These are phyloP conservation scores for Mactra quadrangularis DNA, from an alignment of 1,140 invertebrate species.

Conservation along the genomic window DNA sequence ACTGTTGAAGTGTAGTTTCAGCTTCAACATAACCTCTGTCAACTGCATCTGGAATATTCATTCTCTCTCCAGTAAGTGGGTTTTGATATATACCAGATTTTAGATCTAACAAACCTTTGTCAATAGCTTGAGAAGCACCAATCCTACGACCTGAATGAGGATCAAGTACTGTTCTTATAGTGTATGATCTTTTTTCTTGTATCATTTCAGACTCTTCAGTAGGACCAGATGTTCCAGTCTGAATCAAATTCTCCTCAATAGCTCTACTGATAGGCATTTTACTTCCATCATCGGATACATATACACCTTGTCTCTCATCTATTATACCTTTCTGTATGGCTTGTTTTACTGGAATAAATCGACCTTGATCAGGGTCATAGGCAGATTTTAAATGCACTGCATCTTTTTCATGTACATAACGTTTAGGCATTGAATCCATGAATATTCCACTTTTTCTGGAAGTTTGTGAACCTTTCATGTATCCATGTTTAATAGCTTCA, in stretches of 20 bases:
- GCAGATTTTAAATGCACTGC: slow-evolving; percentile 76
- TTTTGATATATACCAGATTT: slow-evolving; percentile 78
- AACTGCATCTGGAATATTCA: slow-evolving; percentile 91
- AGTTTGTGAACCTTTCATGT: slow-evolving; percentile 85
- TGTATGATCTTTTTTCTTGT: slow-evolving; percentile 88
- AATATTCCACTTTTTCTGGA: slow-evolving; percentile 61
- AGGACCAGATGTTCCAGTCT: slow-evolving; percentile 78
- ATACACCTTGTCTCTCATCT: slow-evolving; percentile 90
- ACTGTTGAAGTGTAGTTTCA: slow-evolving; percentile 38
- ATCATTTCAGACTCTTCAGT: slow-evolving; percentile 84
- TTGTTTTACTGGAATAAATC: slow-evolving; percentile 88
- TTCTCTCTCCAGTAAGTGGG: slow-evolving; percentile 87
- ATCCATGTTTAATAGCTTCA: slow-evolving; percentile 90
- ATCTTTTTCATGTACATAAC: slow-evolving; percentile 60
- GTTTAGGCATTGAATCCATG: slow-evolving; percentile 46
- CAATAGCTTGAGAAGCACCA: slow-evolving; percentile 89
- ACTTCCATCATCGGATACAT: slow-evolving; percentile 89
- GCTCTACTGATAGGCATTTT: slow-evolving; percentile 89
- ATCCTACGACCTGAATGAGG: slow-evolving; percentile 90
- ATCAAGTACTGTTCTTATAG: slow-evolving; percentile 91
- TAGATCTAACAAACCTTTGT: slow-evolving; percentile 89
- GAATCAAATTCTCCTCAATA: slow-evolving; percentile 88
- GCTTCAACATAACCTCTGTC: slow-evolving; percentile 90
- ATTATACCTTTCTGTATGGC: slow-evolving; percentile 90
- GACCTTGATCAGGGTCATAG: slow-evolving; percentile 88